Evolutionary conservation across 2,113 vertebrate species (phyloP).

Genomic region (Mesoclemmys tuberculata): DNA sequence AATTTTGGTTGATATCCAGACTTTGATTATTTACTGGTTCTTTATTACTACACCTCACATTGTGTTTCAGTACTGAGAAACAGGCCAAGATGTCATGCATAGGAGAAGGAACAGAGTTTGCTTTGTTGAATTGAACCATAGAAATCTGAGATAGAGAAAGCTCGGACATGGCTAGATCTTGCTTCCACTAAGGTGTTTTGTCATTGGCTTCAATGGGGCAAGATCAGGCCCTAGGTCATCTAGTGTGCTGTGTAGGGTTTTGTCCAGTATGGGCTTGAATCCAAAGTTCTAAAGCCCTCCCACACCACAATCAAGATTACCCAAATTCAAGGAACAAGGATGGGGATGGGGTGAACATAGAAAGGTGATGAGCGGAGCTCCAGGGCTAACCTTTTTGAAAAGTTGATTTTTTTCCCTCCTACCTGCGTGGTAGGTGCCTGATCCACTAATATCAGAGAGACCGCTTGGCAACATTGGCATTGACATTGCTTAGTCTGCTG

Average conservation of each 20-base stretch:
- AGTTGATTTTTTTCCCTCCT: not conserved
- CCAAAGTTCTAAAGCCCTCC: accelerated
- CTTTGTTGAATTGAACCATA: not conserved
- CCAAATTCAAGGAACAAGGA: not conserved
- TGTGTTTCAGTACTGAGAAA: not conserved
- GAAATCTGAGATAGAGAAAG: not conserved
- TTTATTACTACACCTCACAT: not conserved
- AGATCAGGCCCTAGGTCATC: not conserved
- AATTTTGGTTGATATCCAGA: not conserved
- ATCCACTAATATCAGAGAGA: not conserved
- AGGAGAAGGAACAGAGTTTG: not conserved
- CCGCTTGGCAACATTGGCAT: not conserved
- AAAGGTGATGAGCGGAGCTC: not conserved
- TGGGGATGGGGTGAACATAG: not conserved
- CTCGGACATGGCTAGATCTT: not conserved
- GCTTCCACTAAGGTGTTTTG: not conserved
- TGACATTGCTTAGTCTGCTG: not conserved
- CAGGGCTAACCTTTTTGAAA: not conserved
- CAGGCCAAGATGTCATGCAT: not conserved
- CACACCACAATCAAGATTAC: not conserved
- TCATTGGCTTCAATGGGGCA: not conserved
- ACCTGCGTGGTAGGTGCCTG: not conserved
- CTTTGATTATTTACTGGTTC: not conserved
- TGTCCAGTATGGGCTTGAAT: not conserved
- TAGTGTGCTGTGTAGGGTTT: not conserved